Evolutionary conservation across 2,888 invertebrate species (phyloP).

Genomic region (Sylvicola cinctus): DNA sequence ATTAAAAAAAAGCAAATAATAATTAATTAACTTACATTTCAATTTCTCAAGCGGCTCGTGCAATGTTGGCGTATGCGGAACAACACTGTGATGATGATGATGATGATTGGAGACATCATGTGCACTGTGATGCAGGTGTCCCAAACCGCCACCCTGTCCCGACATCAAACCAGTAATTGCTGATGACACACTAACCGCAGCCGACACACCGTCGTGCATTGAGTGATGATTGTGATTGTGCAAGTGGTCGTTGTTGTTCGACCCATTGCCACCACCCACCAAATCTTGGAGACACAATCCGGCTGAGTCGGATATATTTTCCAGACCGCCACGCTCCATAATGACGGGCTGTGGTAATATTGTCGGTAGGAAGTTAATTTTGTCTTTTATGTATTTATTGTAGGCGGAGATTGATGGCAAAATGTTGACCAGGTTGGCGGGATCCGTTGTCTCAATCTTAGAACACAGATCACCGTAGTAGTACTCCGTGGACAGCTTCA

Average conservation of each 20-base stretch:
- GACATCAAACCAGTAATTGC: conserved; percentile 35
- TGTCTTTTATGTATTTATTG: no score
- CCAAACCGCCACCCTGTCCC: conserved; percentile 17
- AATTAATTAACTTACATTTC: conserved; percentile 44
- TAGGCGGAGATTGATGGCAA: no score
- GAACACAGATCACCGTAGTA: no score
- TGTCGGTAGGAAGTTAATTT: no score
- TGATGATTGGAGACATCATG: conserved; percentile 30
- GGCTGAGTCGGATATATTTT: conserved; percentile 34
- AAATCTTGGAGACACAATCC: conserved; percentile 48
- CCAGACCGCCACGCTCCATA: conserved; percentile 16
- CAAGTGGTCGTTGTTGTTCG: conserved; percentile 13
- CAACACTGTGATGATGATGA: conserved; percentile 33
- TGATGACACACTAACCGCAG: conserved; percentile 33
- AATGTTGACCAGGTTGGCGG: no score
- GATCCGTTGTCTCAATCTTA: no score
- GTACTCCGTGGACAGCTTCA: no score
- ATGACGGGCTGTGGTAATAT: no score
- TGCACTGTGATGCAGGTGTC: conserved; percentile 23
- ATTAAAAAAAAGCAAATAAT: no score
- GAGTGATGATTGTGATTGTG: conserved; percentile 27
- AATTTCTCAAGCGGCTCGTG: conserved; percentile 53
- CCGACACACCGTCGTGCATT: conserved; percentile 29
- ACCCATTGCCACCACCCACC: conserved; percentile 28
- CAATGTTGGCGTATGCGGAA: conserved; percentile 29